These are phyloP conservation scores for Halcyon senegalensis DNA, from an alignment of 2,113 vertebrate genomes.

Conservation along the genomic window DNA sequence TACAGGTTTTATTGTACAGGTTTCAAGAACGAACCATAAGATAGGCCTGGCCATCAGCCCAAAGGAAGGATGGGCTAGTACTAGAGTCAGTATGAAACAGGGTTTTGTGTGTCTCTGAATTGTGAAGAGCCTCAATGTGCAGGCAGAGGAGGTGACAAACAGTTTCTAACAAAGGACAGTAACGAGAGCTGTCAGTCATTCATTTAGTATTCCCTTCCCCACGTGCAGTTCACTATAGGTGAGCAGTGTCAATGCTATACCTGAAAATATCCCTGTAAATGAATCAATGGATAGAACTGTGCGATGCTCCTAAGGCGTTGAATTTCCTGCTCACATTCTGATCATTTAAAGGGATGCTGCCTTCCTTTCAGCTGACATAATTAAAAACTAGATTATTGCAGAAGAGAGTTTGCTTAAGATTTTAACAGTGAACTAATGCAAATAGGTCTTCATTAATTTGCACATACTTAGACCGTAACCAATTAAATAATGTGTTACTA, in stretches of 20 bases:
- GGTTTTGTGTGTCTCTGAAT: not conserved
- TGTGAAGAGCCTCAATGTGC: not conserved
- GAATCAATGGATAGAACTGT: not conserved
- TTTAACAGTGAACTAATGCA: conserved; percentile 15
- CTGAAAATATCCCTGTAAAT: not conserved
- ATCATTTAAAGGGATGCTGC: not conserved
- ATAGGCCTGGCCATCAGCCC: not conserved
- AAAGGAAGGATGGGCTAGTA: not conserved
- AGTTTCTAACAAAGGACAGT: not conserved
- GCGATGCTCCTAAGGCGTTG: not conserved
- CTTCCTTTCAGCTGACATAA: not conserved
- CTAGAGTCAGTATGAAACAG: not conserved
- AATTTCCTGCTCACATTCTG: not conserved
- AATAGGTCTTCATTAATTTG: conserved; percentile 27
- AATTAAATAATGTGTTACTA: conserved; percentile 47
- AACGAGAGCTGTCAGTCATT: not conserved
- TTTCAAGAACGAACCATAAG: not conserved
- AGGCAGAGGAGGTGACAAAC: not conserved
- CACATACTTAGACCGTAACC: not conserved
- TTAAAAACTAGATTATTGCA: not conserved
- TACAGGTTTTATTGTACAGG: not conserved
- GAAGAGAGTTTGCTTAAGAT: not conserved
- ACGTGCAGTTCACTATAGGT: not conserved
- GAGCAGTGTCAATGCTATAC: not conserved
- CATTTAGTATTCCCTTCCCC: not conserved